Percentiles rank a stretch among this genome's conserved stretches.
These are phyloP conservation scores for Stichodactyla mertensii DNA, from an alignment of 64 coral and sea anemone species.

Conservation along the genomic window DNA sequence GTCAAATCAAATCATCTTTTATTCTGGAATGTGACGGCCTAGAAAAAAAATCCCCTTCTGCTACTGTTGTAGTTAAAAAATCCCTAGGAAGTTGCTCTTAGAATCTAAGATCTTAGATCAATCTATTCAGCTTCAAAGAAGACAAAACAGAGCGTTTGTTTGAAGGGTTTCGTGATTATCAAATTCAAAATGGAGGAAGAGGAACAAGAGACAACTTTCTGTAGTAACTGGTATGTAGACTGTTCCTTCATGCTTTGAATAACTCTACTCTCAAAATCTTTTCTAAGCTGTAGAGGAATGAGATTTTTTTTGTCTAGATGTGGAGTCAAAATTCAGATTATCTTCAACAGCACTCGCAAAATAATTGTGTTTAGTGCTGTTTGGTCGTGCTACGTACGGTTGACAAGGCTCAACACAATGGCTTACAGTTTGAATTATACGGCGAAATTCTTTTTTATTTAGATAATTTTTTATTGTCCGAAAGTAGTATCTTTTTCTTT, in stretches of 20 bases:
- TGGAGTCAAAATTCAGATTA: not conserved
- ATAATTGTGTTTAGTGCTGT: not conserved
- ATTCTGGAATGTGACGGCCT: not conserved
- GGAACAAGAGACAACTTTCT: not conserved
- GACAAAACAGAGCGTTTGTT: not conserved
- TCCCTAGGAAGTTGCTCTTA: not conserved
- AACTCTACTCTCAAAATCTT: not conserved
- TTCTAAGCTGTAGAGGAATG: not conserved
- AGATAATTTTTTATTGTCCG: too few species aligned
- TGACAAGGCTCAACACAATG: not conserved
- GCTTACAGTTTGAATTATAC: too few species aligned
- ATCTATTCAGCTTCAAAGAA: not conserved
- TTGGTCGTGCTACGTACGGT: not conserved
- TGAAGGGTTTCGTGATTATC: not conserved
- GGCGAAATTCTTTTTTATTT: too few species aligned
- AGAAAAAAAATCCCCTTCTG: not conserved
- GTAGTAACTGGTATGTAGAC: not conserved
- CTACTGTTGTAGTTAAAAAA: not conserved
- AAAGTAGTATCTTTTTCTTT: too few species aligned
- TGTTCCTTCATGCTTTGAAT: not conserved
- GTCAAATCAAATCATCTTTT: not conserved
- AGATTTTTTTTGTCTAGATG: not conserved
- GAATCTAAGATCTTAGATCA: not conserved
- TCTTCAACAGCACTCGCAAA: not conserved
- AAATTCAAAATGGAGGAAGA: not conserved